Evolutionary conservation across 2,888 invertebrate genomes (phyloP).

Genomic region (Ophonus ardosiacus): DNA sequence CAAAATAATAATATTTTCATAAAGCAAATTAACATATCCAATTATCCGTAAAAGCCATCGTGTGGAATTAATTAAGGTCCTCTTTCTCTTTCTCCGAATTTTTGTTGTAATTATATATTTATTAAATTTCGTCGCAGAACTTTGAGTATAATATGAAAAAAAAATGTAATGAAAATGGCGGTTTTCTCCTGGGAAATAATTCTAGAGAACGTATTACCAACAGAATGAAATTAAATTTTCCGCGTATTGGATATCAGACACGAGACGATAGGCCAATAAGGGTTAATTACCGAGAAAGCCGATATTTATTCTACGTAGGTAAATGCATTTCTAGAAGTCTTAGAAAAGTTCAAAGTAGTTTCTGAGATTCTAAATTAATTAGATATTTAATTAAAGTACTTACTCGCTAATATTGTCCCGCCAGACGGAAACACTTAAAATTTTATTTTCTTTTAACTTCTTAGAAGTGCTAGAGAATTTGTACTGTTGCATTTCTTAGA

Average conservation of each 20-base stretch:
- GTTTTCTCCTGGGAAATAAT: neutral
- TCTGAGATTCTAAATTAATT: neutral
- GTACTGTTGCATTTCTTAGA: neutral
- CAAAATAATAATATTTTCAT: too few relatives aligned
- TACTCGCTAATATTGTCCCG: neutral
- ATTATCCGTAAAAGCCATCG: too few relatives aligned
- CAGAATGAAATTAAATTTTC: neutral
- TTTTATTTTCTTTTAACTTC: neutral
- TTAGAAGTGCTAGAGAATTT: neutral
- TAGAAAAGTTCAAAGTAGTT: neutral
- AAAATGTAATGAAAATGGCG: neutral
- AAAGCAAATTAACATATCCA: too few relatives aligned
- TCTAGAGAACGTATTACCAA: neutral
- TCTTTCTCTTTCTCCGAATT: too few relatives aligned
- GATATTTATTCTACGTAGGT: neutral
- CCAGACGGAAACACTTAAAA: neutral
- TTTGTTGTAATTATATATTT: neutral
- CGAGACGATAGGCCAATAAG: neutral
- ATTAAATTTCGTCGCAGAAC: neutral
- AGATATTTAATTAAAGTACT: slow-evolving; percentile 17
- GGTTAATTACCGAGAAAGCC: neutral
- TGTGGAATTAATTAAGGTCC: too few relatives aligned
- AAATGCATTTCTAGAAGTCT: neutral
- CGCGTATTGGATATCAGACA: neutral
- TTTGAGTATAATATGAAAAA: neutral